Evolutionary conservation across 2,888 invertebrate species (phyloP).

Genomic region (Hermodice carunculata): DNA sequence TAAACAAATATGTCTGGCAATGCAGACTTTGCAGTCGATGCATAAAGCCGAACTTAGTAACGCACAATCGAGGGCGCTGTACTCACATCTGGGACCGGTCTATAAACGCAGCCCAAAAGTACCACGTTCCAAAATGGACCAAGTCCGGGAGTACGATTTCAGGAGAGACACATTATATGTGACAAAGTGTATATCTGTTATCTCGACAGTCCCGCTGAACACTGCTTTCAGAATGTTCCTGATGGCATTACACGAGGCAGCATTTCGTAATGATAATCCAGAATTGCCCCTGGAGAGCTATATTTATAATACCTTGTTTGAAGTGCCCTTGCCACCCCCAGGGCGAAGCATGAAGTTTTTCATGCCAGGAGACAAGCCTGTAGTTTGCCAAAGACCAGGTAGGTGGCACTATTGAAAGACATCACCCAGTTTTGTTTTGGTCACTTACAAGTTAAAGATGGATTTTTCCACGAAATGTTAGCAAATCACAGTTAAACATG

Average conservation of each 20-base stretch:
- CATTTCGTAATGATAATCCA: conserved; percentile 44
- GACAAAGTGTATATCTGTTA: conserved; percentile 93
- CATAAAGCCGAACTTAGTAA: conserved; percentile 64
- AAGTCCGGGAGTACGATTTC: conserved; percentile 79
- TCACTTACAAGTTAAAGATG: too few relatives aligned
- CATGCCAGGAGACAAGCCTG: conserved; percentile 49
- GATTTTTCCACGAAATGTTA: too few relatives aligned
- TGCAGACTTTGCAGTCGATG: conserved; percentile 91
- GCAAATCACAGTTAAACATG: too few relatives aligned
- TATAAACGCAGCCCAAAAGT: conserved; percentile 34
- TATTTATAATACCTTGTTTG: conserved; percentile 94
- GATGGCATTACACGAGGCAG: conserved; percentile 55
- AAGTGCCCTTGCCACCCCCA: conserved; percentile 89
- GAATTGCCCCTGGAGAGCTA: conserved; percentile 85
- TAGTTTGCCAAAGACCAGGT: conserved; percentile 68
- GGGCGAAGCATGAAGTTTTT: conserved; percentile 85
- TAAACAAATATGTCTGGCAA: conserved; percentile 92
- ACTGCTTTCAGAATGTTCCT: conserved; percentile 53
- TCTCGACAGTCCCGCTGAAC: conserved; percentile 89
- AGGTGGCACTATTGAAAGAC: conserved; percentile 93
- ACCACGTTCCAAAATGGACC: not conserved
- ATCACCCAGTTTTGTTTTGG: too few relatives aligned
- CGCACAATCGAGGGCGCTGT: conserved; percentile 45
- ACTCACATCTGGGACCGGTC: conserved; percentile 70
- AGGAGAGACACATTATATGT: conserved; percentile 95